These are phyloP conservation scores for Drosophila bocki DNA, from an alignment of 1,140 invertebrate species.

Conservation along the genomic window DNA sequence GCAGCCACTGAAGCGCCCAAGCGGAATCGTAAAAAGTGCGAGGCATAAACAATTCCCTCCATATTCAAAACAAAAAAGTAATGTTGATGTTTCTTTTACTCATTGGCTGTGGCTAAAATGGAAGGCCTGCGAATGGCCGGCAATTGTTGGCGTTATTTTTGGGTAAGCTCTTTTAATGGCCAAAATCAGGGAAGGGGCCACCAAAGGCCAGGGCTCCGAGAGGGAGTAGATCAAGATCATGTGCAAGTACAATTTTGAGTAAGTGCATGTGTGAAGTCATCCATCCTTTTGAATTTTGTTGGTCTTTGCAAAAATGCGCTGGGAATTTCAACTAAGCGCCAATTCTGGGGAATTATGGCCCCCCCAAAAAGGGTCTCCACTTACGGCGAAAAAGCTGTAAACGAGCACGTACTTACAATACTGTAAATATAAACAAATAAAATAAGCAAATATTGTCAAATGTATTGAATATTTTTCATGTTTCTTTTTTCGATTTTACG, in stretches of 20 bases:
- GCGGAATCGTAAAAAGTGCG: conserved; percentile 40
- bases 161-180: conserved; percentile 53
- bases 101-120: conserved; percentile 51
- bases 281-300: conserved; percentile 3
- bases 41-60: conserved; percentile 57
- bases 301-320: neutral
- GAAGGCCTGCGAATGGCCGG: conserved; percentile 36
- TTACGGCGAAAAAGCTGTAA: conserved; percentile 12
- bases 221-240: conserved; percentile 65
- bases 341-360: conserved; percentile 20
- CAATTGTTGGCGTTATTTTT: conserved; percentile 56
- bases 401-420: conserved; percentile 20
- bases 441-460: conserved; percentile 37
- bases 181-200: conserved; percentile 11
- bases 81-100: conserved; percentile 36
- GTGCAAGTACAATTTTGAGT: conserved; percentile 1
- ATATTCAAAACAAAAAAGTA: conserved; percentile 29
- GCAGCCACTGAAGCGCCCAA: conserved; percentile 15
- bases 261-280: conserved; percentile 6
- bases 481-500: neutral
- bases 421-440: conserved; percentile 6
- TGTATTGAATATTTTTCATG: neutral
- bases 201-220: conserved; percentile 66
- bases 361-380: neutral
- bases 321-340: conserved; percentile 25